Evolutionary conservation across 2,113 vertebrate genomes (phyloP).

Genomic region (Myotis brandtii): DNA sequence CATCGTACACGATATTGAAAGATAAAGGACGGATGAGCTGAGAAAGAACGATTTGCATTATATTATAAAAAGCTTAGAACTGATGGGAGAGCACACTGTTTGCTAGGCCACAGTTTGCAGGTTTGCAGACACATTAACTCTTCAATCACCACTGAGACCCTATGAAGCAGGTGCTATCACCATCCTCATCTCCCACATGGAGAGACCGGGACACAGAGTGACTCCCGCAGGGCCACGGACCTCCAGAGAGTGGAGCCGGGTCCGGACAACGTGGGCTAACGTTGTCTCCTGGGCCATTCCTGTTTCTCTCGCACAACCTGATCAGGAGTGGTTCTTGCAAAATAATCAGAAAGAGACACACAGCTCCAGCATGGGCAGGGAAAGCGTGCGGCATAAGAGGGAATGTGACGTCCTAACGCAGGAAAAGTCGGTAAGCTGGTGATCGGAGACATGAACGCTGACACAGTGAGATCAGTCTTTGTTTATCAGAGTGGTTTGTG

Average conservation of each 20-base stretch:
- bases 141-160: too few relatives aligned
- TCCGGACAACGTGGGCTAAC: too few relatives aligned
- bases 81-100: too few relatives aligned
- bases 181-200: neutral
- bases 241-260: neutral
- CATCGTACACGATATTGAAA: neutral
- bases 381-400: too few relatives aligned
- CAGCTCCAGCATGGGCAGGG: neutral
- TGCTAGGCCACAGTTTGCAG: neutral
- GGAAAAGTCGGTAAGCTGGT: neutral
- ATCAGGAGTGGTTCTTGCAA: neutral
- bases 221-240: rapidly evolving
- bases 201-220: neutral
- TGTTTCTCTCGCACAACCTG: neutral
- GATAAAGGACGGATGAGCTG: neutral
- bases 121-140: neutral
- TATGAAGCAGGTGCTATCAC: neutral
- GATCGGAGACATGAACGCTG: neutral
- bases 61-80: neutral
- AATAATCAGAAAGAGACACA: neutral
- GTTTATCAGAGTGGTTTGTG: neutral
- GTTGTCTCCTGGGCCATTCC: neutral
- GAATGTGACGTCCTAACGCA: neutral
- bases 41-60: neutral
- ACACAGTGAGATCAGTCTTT: neutral